A percentile compares a stretch with the other conserved stretches of the same genome.
Conservation (phyloP, 2,888 invertebrate species). For the Himalopsyche japonica region DNA sequence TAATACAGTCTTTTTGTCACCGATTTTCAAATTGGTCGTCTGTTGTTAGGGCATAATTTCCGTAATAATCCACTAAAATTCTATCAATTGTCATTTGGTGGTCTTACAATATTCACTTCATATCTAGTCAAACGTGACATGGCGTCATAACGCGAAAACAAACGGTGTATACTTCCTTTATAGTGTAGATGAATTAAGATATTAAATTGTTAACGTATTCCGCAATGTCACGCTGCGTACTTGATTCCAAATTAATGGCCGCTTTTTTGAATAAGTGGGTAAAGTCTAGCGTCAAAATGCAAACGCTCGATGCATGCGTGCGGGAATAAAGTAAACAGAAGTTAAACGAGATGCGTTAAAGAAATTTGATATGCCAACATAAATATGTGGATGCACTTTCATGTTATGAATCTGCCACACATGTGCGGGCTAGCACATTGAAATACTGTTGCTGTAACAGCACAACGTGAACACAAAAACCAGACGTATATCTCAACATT, state of each 20-base stretch:
- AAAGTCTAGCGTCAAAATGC: background rate
- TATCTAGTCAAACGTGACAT: too few species aligned
- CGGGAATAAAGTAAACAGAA: background rate
- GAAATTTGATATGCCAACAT: background rate
- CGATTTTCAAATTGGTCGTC: too few species aligned
- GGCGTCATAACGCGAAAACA: too few species aligned
- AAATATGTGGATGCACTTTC: background rate
- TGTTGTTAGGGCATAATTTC: too few species aligned
- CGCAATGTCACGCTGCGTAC: background rate
- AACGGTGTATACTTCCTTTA: too few species aligned
- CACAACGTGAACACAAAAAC: background rate
- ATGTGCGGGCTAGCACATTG: background rate
- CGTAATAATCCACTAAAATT: too few species aligned
- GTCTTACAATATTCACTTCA: too few species aligned
- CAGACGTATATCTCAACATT: background rate
- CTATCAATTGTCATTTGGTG: too few species aligned
- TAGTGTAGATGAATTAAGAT: too few species aligned
- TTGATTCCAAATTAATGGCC: background rate
- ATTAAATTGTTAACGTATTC: too few species aligned
- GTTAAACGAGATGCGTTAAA: background rate
- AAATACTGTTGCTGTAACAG: background rate
- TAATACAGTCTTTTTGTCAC: too few species aligned
- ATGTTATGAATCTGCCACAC: background rate
- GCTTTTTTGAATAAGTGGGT: background rate
- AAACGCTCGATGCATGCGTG: background rate